Conservation (phyloP, 2,797 vertebrate genomes). For the Girardinus metallicus region DNA sequence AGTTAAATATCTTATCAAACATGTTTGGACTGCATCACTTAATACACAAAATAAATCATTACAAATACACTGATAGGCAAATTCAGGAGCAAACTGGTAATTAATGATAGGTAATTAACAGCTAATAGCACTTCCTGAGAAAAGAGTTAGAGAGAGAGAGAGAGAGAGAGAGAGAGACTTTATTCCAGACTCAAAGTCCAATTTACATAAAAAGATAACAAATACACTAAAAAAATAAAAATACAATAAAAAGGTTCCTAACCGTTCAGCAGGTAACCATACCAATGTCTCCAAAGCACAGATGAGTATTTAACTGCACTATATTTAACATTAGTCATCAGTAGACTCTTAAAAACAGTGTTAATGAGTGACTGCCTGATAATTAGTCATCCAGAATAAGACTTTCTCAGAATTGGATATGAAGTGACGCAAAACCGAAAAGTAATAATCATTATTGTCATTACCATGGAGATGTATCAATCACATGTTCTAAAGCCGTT, state of each 20-base stretch:
- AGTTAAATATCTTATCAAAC: conserved; percentile 26
- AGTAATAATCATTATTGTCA: conserved; percentile 19
- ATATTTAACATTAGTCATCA: no score
- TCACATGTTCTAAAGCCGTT: conserved; percentile 5
- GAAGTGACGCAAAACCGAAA: conserved; percentile 32
- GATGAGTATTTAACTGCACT: no score
- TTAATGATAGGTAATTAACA: conserved; percentile 53
- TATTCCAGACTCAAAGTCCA: no score
- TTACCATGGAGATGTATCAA: conserved; percentile 3
- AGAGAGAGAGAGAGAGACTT: no score
- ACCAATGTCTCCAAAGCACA: no score
- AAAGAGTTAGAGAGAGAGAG: no score
- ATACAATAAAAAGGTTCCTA: no score
- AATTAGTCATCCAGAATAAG: conserved; percentile 53
- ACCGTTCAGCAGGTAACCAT: no score
- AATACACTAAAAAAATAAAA: no score
- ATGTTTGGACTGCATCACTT: conserved; percentile 17
- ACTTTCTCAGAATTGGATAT: conserved; percentile 26
- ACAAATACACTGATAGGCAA: conserved; percentile 36
- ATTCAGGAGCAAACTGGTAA: conserved; percentile 46
- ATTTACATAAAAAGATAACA: no score
- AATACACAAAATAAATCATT: conserved; percentile 36
- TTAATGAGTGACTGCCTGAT: conserved; percentile 52
- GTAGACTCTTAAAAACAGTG: conserved; percentile 13
- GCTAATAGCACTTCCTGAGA: conserved; percentile 44